Percentiles rank a stretch among this genome's conserved stretches.
Conservation (phyloP, 2,113 vertebrate genomes). For the Otocyon megalotis region DNA sequence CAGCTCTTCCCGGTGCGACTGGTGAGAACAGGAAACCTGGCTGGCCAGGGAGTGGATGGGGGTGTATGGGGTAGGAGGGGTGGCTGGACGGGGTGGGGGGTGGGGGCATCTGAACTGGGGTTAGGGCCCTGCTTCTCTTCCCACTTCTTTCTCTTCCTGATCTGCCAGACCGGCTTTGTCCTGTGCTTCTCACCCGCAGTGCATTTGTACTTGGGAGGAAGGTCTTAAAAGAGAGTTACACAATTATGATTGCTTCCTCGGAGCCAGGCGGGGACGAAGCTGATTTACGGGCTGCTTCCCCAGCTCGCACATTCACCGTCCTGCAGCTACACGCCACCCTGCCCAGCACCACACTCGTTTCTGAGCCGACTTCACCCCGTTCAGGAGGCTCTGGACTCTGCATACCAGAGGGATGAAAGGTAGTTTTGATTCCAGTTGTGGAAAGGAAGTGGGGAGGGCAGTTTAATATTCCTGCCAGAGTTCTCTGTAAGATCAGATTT, state of each 20-base stretch:
- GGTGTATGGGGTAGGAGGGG: too few species aligned
- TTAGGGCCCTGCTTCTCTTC: background rate
- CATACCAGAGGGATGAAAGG: background rate
- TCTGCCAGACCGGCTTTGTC: fast-evolving
- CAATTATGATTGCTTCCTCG: too few species aligned
- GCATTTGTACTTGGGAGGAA: background rate
- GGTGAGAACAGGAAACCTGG: too few species aligned
- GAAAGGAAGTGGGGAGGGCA: background rate
- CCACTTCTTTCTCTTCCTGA: background rate
- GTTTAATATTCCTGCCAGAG: background rate
- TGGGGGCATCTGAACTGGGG: fast-evolving
- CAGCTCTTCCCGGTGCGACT: background rate
- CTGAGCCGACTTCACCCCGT: background rate
- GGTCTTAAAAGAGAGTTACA: background rate
- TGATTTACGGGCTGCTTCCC: fast-evolving
- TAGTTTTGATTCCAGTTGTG: background rate
- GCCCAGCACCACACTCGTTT: background rate
- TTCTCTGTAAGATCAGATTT: slow-evolving; percentile 21
- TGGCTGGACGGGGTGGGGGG: fast-evolving
- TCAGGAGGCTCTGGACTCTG: fast-evolving
- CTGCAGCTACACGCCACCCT: background rate
- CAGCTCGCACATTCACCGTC: fast-evolving
- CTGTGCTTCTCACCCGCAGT: fast-evolving
- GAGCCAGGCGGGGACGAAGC: background rate
- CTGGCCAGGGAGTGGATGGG: background rate